Evolutionary conservation across 2,113 vertebrate genomes (phyloP), one percentile per base, ranked within the genome.

Genomic region (Podarcis muralis): DNA sequence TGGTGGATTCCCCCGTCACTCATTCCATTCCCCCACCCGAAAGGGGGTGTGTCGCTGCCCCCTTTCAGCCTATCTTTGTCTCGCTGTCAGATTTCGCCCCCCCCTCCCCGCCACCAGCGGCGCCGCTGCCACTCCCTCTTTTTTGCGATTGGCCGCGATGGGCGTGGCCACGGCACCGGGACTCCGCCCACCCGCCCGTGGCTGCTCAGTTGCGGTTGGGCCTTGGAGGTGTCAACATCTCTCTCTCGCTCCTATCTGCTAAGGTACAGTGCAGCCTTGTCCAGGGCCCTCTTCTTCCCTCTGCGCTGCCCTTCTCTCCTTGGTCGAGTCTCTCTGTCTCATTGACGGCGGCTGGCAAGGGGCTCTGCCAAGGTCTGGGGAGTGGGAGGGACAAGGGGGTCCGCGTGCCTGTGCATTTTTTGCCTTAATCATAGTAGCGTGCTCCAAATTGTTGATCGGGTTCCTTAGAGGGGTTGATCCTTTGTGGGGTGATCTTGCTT

Each of bases 171-270:
- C 20, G 1, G 1, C 71, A 1, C 59, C 62, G n/a, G 77, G 82
- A 85, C 78, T 9, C 90, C 62, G 23, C 80, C 59, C 82, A 40
- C 37, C 27, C 2, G 6, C 35, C 48, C 9, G 59, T 84, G 22
- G 68, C 76, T 4, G 76, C 43, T 69, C 87, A 85, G 59, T 85
- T 53, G 79, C 89, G 62, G 71, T 35, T 68, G 62, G 85, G 80
- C 84, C 84, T 69, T 23, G 89, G 84, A 65, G 43, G 71, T 2
- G 72, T 69, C 8, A 57, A 6, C 62, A 25, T 11, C 25, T 2
- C 25, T 75, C 23, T 75, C 23, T 32, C 22, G 35, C n/a, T 32
- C 13, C 30, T 6, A 3, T 35, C 72, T 77, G 80, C 43, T 35
- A 83, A 83, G 87, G 87, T 88, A 88, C 30, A 11, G 74, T 78